Conservation (phyloP, 2,888 invertebrate species). For the Hypena proboscidalis region DNA sequence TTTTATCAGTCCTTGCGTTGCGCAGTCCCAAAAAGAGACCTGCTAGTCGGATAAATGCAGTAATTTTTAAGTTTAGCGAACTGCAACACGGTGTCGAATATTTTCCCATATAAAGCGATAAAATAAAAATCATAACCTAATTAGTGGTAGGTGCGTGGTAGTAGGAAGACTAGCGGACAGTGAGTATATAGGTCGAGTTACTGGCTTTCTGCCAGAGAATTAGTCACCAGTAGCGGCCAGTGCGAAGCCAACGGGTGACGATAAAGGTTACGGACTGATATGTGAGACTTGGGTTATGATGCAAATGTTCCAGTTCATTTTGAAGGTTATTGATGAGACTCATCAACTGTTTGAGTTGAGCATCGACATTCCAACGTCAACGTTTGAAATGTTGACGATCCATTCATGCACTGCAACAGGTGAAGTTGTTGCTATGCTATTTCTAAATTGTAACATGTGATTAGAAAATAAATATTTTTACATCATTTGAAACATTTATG, state of each 20-base stretch:
- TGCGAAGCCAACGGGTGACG: conserved; percentile 69
- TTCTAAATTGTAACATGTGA: too few species aligned
- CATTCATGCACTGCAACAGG: too few species aligned
- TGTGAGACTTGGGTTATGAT: conserved; percentile 39
- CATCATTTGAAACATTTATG: too few species aligned
- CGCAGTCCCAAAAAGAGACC: too few species aligned
- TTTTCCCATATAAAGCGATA: conserved; percentile 52
- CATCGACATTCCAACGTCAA: too few species aligned
- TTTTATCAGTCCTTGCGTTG: too few species aligned
- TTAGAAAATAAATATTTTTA: too few species aligned
- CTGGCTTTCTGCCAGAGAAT: conserved; percentile 72
- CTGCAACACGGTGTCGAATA: background rate
- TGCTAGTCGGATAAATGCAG: too few species aligned
- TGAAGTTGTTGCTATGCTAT: too few species aligned
- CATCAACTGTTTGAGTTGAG: conserved; percentile 8
- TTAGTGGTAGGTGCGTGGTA: conserved; percentile 61
- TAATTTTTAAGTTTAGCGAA: background rate
- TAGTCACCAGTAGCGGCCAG: conserved; percentile 69
- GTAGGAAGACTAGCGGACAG: conserved; percentile 74
- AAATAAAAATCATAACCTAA: conserved; percentile 64
- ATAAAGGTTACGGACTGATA: conserved; percentile 72
- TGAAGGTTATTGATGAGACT: conserved; percentile 14
- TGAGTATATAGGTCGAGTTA: conserved; percentile 78
- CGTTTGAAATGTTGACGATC: too few species aligned
- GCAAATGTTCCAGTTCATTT: conserved; percentile 16